Conservation (phyloP, 2,888 invertebrate genomes). For the Sphaerophoria taeniata region DNA sequence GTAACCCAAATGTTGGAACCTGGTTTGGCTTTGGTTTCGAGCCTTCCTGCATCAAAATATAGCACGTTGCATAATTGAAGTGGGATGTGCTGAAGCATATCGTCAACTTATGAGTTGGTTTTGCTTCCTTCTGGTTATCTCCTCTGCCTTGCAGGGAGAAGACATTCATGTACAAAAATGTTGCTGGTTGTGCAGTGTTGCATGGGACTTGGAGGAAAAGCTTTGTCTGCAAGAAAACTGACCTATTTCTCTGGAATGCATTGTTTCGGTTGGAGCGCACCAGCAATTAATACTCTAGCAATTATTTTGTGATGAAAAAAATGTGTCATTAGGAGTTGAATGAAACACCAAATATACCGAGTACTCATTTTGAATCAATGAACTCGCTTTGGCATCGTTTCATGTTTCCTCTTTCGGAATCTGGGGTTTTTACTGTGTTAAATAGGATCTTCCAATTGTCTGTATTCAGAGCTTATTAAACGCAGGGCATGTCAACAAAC, state of each 20-base stretch:
- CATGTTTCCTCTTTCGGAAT: not conserved
- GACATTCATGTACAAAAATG: conserved; percentile 7
- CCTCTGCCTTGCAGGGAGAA: conserved; percentile 28
- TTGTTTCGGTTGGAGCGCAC: conserved; percentile 23
- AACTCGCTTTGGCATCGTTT: conserved; percentile 51
- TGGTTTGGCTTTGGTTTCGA: not conserved
- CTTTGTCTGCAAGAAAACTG: conserved; percentile 58
- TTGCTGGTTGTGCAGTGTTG: not conserved
- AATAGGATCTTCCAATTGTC: not conserved
- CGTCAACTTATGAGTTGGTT: conserved; percentile 5
- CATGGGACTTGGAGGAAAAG: not conserved
- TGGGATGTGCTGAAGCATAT: conserved; percentile 24
- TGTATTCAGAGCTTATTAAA: not conserved
- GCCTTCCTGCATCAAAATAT: conserved; percentile 23
- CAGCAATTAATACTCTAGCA: conserved; percentile 61
- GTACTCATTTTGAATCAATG: conserved; percentile 63
- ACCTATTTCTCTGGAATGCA: conserved; percentile 61
- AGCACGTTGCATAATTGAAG: conserved; percentile 1
- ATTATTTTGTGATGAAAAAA: conserved; percentile 45
- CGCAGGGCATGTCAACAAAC: too few species aligned
- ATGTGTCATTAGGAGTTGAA: conserved; percentile 60
- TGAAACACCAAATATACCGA: conserved; percentile 16
- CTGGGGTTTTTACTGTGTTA: not conserved
- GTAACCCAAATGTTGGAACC: conserved; percentile 46
- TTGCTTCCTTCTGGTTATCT: conserved; percentile 6